These are phyloP conservation scores for Agrypnus murinus DNA, from an alignment of 2,888 invertebrate genomes.

Conservation along the genomic window DNA sequence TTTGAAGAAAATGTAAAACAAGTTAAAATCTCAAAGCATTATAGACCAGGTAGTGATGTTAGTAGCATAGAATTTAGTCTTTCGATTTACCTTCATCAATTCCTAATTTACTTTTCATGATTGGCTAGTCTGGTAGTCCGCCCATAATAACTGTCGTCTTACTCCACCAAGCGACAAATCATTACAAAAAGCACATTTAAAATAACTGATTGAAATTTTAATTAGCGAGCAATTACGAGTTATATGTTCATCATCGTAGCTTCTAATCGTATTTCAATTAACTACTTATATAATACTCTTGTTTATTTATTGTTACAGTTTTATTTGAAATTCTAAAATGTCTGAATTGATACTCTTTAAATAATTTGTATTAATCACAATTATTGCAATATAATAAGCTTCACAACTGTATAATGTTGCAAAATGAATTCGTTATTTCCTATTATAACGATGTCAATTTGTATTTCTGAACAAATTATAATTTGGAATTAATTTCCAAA, in stretches of 20 bases:
- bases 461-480: no score
- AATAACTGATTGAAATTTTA: slow-evolving; percentile 38
- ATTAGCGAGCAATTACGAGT: slow-evolving; percentile 14
- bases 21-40: no score
- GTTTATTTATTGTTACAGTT: slow-evolving; percentile 3
- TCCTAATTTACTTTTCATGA: slow-evolving; percentile 53
- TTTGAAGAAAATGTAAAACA: no score
- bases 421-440: no score
- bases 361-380: no score
- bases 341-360: no score
- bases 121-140: slow-evolving; percentile 46
- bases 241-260: slow-evolving; percentile 22
- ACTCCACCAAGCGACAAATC: slow-evolving; percentile 48
- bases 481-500: no score
- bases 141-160: slow-evolving; percentile 48
- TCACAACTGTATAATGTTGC: no score
- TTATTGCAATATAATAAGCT: no score
- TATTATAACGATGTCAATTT: no score
- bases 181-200: slow-evolving; percentile 42
- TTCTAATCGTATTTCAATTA: slow-evolving; percentile 24
- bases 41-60: background rate
- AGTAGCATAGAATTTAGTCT: slow-evolving; percentile 39
- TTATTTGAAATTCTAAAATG: background rate
- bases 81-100: slow-evolving; percentile 49
- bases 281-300: slow-evolving; percentile 1